phyloP scores from a whole-genome alignment of 2,888 invertebrate species.

The Drosophila kambysellisi region DNA sequence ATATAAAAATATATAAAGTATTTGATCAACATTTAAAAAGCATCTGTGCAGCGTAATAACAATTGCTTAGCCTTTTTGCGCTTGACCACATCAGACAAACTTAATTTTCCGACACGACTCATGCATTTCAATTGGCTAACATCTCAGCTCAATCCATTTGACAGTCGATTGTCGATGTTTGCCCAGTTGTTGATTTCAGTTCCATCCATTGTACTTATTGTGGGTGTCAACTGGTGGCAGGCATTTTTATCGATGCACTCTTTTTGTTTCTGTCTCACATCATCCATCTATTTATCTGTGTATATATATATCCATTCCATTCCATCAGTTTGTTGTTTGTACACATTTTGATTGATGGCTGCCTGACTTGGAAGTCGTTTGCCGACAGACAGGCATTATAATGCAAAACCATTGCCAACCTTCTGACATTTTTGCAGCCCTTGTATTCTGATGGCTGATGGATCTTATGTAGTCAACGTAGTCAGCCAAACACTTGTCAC shows the following conservation, averaged over 20 bases:
- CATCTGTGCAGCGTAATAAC: neutral
- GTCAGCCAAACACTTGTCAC: constrained; percentile 16
- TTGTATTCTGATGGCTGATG: constrained; percentile 11
- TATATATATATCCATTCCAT: constrained; percentile 1
- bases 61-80: constrained; percentile 10
- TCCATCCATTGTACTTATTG: constrained; percentile 34
- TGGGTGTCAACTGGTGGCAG: constrained; percentile 43
- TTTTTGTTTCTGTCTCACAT: neutral
- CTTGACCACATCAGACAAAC: constrained; percentile 7
- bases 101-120: constrained; percentile 24
- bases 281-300: neutral
- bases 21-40: constrained; percentile 14
- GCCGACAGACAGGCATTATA: constrained; percentile 38
- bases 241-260: constrained; percentile 43
- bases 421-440: constrained; percentile 26
- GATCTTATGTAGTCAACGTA: constrained; percentile 10
- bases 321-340: constrained; percentile 18
- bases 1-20: constrained; percentile 8
- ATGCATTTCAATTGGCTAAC: constrained; percentile 59
- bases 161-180: constrained; percentile 27
- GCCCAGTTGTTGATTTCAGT: constrained; percentile 36
- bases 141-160: constrained; percentile 45
- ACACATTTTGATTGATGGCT: constrained; percentile 59
- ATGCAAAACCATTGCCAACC: constrained; percentile 24
- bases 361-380: constrained; percentile 32